A percentile compares a stretch with the other conserved stretches of the same genome.
Conservation (phyloP, 2,888 invertebrate species). For the Xestia xanthographa region DNA sequence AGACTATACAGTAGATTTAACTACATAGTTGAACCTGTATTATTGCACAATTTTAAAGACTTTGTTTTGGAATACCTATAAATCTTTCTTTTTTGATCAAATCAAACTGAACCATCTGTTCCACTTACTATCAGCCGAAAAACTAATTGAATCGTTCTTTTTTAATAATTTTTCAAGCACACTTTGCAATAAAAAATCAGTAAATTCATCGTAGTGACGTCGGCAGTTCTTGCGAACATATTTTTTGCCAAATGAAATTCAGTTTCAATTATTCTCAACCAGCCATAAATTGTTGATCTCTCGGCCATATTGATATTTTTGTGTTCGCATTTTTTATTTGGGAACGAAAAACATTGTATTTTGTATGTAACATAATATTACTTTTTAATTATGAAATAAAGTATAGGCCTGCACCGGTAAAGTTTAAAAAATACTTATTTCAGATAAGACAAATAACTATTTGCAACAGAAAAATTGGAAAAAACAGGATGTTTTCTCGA, state of each 20-base stretch:
- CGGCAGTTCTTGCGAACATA: constrained; percentile 55
- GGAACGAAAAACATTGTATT: constrained; percentile 13
- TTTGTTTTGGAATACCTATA: too few species aligned
- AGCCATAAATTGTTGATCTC: constrained; percentile 54
- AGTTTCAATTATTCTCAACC: constrained; percentile 64
- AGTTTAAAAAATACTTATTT: too few species aligned
- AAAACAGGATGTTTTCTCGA: too few species aligned
- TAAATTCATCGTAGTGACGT: constrained; percentile 47
- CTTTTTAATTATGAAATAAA: constrained; percentile 10
- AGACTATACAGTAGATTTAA: background rate
- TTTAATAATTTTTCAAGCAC: constrained; percentile 41
- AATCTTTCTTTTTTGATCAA: constrained; percentile 12
- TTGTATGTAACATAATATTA: background rate
- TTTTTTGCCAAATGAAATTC: constrained; percentile 64
- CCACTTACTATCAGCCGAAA: constrained; percentile 8
- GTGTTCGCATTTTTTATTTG: constrained; percentile 39
- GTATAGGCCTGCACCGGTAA: too few species aligned
- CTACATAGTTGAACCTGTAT: too few species aligned
- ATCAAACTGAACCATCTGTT: constrained; percentile 26
- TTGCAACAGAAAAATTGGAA: background rate
- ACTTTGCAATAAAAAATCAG: constrained; percentile 39
- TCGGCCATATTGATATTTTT: constrained; percentile 43
- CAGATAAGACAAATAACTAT: too few species aligned
- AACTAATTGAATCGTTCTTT: constrained; percentile 53
- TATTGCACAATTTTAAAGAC: background rate